Conservation (phyloP, 2,888 invertebrate species). For the Rhamphomyia laevipes region DNA sequence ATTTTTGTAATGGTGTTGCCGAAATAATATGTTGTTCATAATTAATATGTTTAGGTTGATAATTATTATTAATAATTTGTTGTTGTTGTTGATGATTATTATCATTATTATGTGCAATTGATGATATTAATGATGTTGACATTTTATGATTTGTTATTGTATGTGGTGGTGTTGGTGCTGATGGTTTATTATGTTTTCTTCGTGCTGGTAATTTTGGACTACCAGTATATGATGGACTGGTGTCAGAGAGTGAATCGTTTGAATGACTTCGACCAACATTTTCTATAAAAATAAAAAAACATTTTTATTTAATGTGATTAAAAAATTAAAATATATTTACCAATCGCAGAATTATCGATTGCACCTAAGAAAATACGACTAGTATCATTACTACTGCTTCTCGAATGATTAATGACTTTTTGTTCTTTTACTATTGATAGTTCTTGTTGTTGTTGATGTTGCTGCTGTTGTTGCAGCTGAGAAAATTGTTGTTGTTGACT, state of each 20-base stretch:
- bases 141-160: background rate
- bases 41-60: no score
- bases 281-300: background rate
- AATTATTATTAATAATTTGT: no score
- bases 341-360: slow-evolving; percentile 21
- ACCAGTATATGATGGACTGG: slow-evolving; percentile 54
- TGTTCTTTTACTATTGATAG: background rate
- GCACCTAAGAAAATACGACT: slow-evolving; percentile 41
- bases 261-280: slow-evolving; percentile 47
- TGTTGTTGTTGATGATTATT: slow-evolving; percentile 23
- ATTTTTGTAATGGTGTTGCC: no score
- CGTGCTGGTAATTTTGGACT: slow-evolving; percentile 62
- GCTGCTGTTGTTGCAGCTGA: slow-evolving; percentile 20
- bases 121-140: background rate
- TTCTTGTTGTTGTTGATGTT: slow-evolving; percentile 35
- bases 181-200: slow-evolving; percentile 63
- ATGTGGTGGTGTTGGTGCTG: slow-evolving; percentile 54
- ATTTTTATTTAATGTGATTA: no score
- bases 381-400: slow-evolving; percentile 50
- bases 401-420: slow-evolving; percentile 33
- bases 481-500: slow-evolving; percentile 36
- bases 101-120: background rate
- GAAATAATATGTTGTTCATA: no score
- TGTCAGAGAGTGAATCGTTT: slow-evolving; percentile 55
- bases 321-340: no score